Conservation (phyloP, 1,140 invertebrate genomes). For the Zaprionus africanus region DNA sequence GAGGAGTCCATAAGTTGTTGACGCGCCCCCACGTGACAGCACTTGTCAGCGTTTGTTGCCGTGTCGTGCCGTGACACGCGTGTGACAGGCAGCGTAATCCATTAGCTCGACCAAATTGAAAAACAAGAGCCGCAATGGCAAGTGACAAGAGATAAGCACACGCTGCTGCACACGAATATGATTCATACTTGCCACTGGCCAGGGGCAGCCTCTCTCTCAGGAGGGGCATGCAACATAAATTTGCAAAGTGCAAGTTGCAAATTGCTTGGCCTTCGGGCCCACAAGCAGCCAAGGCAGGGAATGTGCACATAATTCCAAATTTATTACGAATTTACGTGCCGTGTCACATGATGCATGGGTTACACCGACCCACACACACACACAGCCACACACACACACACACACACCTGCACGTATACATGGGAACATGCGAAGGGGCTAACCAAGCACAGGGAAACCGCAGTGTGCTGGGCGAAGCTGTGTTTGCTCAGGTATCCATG, state of each 20-base stretch:
- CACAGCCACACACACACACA: background rate
- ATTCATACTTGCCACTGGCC: conserved; percentile 34
- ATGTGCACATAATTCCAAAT: conserved; percentile 81
- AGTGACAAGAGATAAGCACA: conserved; percentile 11
- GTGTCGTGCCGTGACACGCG: conserved; percentile 33
- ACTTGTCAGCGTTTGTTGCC: conserved; percentile 38
- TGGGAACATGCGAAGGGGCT: background rate
- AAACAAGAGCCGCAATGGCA: conserved; percentile 23
- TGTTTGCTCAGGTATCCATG: conserved; percentile 62
- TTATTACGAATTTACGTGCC: conserved; percentile 78
- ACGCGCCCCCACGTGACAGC: background rate
- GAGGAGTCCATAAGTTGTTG: no score
- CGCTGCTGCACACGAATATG: conserved; percentile 16
- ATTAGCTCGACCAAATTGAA: conserved; percentile 65
- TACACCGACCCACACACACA: conserved; percentile 23
- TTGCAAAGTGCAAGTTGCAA: conserved; percentile 80
- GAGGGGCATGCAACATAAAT: conserved; percentile 68
- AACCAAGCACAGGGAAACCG: conserved; percentile 15
- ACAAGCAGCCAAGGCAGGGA: conserved; percentile 53
- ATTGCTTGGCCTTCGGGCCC: conserved; percentile 74
- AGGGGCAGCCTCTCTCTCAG: background rate
- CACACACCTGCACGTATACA: background rate
- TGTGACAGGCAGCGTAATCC: conserved; percentile 62
- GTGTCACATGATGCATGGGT: conserved; percentile 66
- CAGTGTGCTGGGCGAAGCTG: conserved; percentile 8